phyloP scores from a whole-genome alignment of 53 echinoderm and acorn worm genomes.

The Crossaster papposus region DNA sequence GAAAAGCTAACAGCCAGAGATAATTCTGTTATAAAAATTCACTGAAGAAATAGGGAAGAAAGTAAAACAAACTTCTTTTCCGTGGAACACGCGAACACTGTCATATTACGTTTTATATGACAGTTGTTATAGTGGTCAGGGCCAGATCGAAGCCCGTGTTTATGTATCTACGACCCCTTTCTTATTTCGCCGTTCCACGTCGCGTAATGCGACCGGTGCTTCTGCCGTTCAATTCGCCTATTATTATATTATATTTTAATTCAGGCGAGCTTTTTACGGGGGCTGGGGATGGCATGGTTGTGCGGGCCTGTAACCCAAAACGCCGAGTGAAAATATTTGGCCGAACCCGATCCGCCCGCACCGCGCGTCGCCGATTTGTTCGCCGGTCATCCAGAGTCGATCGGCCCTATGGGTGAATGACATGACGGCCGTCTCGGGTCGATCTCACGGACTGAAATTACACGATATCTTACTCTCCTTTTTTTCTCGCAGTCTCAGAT shows the following conservation, averaged over 20 bases:
- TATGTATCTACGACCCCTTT: slow-evolving; percentile 54
- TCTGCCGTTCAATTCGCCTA: slow-evolving; percentile 58
- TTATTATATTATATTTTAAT: slow-evolving; percentile 64
- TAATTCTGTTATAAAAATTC: slow-evolving; percentile 37
- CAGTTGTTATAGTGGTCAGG: slow-evolving; percentile 54
- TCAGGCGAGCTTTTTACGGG: slow-evolving; percentile 61
- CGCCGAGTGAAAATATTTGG: slow-evolving; percentile 60
- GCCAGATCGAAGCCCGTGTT: slow-evolving; percentile 47
- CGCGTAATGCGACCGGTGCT: slow-evolving; percentile 54
- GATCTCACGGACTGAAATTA: slow-evolving; percentile 51
- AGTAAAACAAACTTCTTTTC: slow-evolving; percentile 16
- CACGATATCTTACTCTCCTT: neutral
- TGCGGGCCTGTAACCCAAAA: slow-evolving; percentile 50
- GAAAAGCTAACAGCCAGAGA: slow-evolving; percentile 22
- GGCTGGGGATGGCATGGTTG: slow-evolving; percentile 40
- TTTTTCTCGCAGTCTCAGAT: neutral
- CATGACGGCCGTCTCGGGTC: slow-evolving; percentile 56
- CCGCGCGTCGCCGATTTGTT: slow-evolving; percentile 61
- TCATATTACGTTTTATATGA: slow-evolving; percentile 54
- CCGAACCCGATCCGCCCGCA: slow-evolving; percentile 64
- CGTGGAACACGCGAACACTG: slow-evolving; percentile 29
- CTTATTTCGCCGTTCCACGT: slow-evolving; percentile 31
- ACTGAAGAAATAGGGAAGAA: slow-evolving; percentile 15
- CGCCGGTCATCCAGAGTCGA: slow-evolving; percentile 57
- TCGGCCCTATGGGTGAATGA: slow-evolving; percentile 60